Evolutionary conservation across 2,888 invertebrate genomes (phyloP), one percentile per base, ranked within the genome.

Genomic region (Coleophora deauratella): DNA sequence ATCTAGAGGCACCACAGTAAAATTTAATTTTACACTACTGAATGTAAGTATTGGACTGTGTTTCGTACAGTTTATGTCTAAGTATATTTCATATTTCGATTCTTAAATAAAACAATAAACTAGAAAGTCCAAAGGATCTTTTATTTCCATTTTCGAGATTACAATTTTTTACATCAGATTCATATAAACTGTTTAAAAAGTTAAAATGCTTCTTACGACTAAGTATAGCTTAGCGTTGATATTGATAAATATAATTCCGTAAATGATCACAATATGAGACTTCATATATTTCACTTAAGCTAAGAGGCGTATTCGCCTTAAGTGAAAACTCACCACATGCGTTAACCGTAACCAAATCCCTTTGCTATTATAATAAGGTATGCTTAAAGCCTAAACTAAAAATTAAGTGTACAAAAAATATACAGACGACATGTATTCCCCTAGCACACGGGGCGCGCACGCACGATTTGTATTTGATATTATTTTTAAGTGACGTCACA

Each of bases 291-390:
- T 68, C 63, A 62, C 66, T 73, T 77, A 77, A 31, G 50, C 71
- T 77, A 78, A 43, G 49, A 69, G 79, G 75, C 81, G 71, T 66
- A 66, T 63, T 56, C 54, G 68, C 67, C 38, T 28, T 38, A 46
- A 72, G 81, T 71, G 79, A 62, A 84, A 84, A 76, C 84, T 68
- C 84, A 84, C 84, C 84, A 84, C 84, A 84, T 84, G 81, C 82
- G 58, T 62, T 61, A 51, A 66, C 82, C 80, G 57, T 62, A 61
- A 78, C 80, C 80, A 56, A 64, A 69, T 62, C 69, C 82, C 76
- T 31, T 45, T 44, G n/a, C n/a, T n/a, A n/a, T 49, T 40, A 38
- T 39, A 50, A 55, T 48, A 50, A 59, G 49, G 51, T 51, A 56
- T 52, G 42, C 46, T 44, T 14, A 33, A 9, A 12, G 21, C 21